Percentiles rank a stretch among this genome's conserved stretches.
These are phyloP conservation scores for Forbesichthys agassizii DNA, from an alignment of 2,113 vertebrate species.

Conservation along the genomic window DNA sequence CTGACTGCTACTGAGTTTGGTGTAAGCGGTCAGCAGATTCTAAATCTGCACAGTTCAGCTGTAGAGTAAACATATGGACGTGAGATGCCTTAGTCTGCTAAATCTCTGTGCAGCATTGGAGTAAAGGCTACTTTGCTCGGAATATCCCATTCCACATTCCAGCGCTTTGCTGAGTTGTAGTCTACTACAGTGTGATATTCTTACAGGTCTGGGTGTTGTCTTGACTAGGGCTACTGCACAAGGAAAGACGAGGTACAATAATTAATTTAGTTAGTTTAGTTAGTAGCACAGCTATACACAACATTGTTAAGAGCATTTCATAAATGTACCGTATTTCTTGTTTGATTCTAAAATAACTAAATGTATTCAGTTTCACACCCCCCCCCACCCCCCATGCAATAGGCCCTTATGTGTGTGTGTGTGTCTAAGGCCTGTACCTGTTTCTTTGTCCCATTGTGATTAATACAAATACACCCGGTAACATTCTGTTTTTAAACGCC, in stretches of 20 bases:
- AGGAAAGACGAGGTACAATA: too few relatives aligned
- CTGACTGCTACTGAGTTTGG: constrained; percentile 19
- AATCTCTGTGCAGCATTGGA: constrained; percentile 25
- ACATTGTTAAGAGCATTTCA: neutral
- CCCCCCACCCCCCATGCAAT: too few relatives aligned
- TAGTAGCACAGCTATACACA: constrained; percentile 7
- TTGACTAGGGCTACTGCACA: too few relatives aligned
- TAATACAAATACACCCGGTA: too few relatives aligned
- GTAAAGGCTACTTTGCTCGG: too few relatives aligned
- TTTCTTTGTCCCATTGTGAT: too few relatives aligned
- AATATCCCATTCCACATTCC: constrained; percentile 33
- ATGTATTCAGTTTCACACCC: too few relatives aligned
- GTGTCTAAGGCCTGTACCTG: too few relatives aligned
- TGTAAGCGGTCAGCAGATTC: neutral
- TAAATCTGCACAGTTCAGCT: neutral
- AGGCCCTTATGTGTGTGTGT: too few relatives aligned
- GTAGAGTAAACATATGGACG: neutral
- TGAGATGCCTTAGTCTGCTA: neutral
- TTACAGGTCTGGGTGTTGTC: neutral
- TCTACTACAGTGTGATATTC: constrained; percentile 18
- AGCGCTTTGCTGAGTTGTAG: constrained; percentile 38
- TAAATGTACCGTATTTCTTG: too few relatives aligned
- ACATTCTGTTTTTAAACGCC: too few relatives aligned
- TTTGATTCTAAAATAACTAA: neutral
- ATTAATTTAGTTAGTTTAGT: too few relatives aligned